These are phyloP conservation scores for Mayetiola destructor DNA, from an alignment of 2,888 invertebrate species.

Conservation along the genomic window DNA sequence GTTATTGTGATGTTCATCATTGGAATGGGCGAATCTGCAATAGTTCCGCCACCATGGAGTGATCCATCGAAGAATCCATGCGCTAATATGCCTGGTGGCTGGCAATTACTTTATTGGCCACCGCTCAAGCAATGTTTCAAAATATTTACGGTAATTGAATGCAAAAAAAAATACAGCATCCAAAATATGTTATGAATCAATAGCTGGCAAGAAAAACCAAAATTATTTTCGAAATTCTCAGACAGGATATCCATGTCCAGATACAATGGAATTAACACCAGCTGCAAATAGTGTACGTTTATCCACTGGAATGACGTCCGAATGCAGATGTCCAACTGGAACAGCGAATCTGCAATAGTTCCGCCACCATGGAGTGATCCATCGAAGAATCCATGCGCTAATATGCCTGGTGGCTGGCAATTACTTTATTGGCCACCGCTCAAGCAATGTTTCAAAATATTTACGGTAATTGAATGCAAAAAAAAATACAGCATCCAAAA, in stretches of 20 bases:
- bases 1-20: not conserved
- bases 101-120: slow-evolving; percentile 78
- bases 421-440: slow-evolving; percentile 71
- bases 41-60: slow-evolving; percentile 76
- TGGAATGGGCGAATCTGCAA: slow-evolving; percentile 29
- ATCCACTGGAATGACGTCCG: slow-evolving; percentile 40
- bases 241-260: slow-evolving; percentile 66
- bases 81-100: slow-evolving; percentile 61
- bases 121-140: slow-evolving; percentile 71
- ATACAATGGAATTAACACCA: slow-evolving; percentile 69
- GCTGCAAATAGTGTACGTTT: slow-evolving; percentile 22
- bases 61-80: slow-evolving; percentile 69
- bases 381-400: slow-evolving; percentile 64
- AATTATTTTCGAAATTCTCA: slow-evolving; percentile 22
- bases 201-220: not conserved
- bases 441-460: slow-evolving; percentile 75
- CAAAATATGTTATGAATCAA: not conserved
- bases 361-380: slow-evolving; percentile 81
- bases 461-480: slow-evolving; percentile 40
- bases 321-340: slow-evolving; percentile 71
- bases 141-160: slow-evolving; percentile 53
- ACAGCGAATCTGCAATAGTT: slow-evolving; percentile 43
- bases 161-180: not conserved
- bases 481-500: not conserved
- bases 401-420: slow-evolving; percentile 70